Evolutionary conservation across 2,888 invertebrate genomes (phyloP), one percentile per base, ranked within the genome.

Genomic region (Minunthozetes semirufus): DNA sequence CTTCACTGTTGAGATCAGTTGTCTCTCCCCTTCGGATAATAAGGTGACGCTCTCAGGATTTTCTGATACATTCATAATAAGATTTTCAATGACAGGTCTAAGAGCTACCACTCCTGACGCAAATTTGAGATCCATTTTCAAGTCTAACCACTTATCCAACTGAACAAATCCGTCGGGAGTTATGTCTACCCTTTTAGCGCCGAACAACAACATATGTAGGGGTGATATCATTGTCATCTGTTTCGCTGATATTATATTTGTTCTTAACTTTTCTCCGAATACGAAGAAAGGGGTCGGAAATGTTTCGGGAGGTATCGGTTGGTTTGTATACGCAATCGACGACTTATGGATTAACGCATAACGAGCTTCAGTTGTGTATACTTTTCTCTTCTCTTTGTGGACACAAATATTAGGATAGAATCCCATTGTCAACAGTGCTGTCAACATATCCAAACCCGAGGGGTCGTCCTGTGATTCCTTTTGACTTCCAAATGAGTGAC

Each of bases 141-240:
- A 19, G 11, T 42, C 53, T 19, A 68, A 61, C 96, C 97, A 97
- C 82, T 93, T 92, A 84, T 98, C 98, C 2, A 98, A 83, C 0
- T 90, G 88, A 1, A 96, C 89, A 29, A 90, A 81, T 17, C 80
- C 84, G 72, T 88, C 87, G 74, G 91, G 90, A 0, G 90, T 85
- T 81, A 88, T 88, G 80, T 94, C 93, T 0, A 92, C 89, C 84
- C 92, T 93, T 70, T 94, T 87, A n/a, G 90, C 89, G 0, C 93
- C 97, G 82, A 98, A 97, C 53, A 99, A 85, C 78, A 99, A 83
- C 59, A 99, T 85, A 82, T 98, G 96, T 77, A 98, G 84, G 0
- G 98, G 95, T 0, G 94, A 89, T 8, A 98, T 92, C 94, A 96
- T 96, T 1, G 94, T 92, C 88, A 93, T 88, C 84, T 96, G 95